Percentiles rank a stretch among this genome's conserved stretches.
phyloP scores from a whole-genome alignment of 2,888 invertebrate species.

The Pardosa pseudoannulata region DNA sequence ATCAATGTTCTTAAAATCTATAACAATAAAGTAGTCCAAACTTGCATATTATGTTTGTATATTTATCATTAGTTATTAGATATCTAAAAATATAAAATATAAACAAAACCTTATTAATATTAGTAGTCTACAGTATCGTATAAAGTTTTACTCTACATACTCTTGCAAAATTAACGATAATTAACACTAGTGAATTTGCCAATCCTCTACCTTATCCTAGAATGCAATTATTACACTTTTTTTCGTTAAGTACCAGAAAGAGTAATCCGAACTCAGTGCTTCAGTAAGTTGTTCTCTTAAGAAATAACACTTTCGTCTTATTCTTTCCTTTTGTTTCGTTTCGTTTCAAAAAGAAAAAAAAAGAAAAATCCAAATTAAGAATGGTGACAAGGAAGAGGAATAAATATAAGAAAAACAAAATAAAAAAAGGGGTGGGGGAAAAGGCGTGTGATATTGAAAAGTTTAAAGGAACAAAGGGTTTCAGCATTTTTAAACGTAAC shows the following conservation, averaged over 20 bases:
- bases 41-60: no score
- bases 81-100: no score
- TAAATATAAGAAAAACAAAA: no score
- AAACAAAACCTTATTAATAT: no score
- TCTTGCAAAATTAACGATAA: neutral
- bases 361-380: constrained; percentile 15
- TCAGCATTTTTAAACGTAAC: neutral
- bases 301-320: constrained; percentile 23
- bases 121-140: no score
- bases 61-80: no score
- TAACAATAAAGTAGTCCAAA: no score
- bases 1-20: no score
- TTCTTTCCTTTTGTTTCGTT: neutral
- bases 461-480: neutral
- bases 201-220: neutral
- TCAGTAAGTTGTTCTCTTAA: constrained; percentile 16
- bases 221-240: neutral
- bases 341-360: neutral
- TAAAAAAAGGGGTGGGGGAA: neutral
- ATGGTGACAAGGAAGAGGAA: neutral
- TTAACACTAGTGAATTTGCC: neutral
- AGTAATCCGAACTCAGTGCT: neutral
- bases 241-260: neutral
- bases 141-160: no score
- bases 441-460: constrained; percentile 2